Evolutionary conservation across 2,888 invertebrate genomes (phyloP).

Genomic region (Spisula solida): DNA sequence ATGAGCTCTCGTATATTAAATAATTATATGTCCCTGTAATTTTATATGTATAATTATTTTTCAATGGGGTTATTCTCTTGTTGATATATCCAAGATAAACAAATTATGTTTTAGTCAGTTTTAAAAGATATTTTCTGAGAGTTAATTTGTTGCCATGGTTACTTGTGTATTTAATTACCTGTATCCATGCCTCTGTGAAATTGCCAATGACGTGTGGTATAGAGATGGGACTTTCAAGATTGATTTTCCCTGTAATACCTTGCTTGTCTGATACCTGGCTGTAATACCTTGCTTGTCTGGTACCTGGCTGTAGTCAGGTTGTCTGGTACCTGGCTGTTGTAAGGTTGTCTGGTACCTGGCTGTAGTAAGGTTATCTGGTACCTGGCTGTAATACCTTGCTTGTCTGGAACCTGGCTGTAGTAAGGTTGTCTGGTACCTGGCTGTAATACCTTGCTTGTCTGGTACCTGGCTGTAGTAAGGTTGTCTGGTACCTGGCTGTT

Average conservation of each 20-base stretch:
- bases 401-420: not conserved
- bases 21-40: not conserved
- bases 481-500: not conserved
- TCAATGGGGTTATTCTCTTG: not conserved
- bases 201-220: not conserved
- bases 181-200: not conserved
- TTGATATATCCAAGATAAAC: not conserved
- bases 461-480: not conserved
- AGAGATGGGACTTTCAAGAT: not conserved
- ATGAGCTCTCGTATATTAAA: not conserved
- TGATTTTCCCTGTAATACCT: not conserved
- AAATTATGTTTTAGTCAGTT: not conserved
- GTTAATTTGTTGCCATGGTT: not conserved
- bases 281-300: not conserved
- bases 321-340: no score
- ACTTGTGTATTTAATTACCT: not conserved
- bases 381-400: not conserved
- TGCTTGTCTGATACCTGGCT: not conserved
- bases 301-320: not conserved
- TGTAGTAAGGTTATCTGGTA: no score
- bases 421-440: not conserved
- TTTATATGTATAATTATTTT: not conserved
- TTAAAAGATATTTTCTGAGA: not conserved
- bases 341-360: no score
- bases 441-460: not conserved